phyloP scores from a whole-genome alignment of 2,113 vertebrate genomes.

The Oriolus oriolus region DNA sequence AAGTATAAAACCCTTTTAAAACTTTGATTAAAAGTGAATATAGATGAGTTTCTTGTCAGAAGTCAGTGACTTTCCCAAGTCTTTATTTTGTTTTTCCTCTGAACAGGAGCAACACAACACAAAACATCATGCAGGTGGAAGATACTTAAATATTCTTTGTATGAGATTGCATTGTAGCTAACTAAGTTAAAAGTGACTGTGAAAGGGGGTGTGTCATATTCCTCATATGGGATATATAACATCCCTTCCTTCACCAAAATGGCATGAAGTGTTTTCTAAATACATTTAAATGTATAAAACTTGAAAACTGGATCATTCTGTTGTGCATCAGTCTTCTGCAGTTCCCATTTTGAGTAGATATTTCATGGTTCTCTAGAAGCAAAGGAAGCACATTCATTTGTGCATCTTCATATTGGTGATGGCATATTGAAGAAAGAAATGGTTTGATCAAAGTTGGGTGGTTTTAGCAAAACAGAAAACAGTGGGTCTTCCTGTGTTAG shows the following conservation, averaged over 20 bases:
- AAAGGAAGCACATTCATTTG: background rate
- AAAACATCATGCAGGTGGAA: background rate
- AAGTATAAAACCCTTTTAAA: background rate
- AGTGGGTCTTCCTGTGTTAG: constrained; percentile 32
- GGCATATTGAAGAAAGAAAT: background rate
- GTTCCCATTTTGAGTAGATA: background rate
- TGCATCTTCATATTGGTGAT: background rate
- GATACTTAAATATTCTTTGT: background rate
- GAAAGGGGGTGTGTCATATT: background rate
- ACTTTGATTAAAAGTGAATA: background rate
- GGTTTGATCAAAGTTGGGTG: constrained; percentile 38
- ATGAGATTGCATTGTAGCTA: background rate
- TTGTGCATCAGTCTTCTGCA: background rate
- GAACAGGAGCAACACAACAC: background rate
- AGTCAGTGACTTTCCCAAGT: background rate
- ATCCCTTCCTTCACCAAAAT: background rate
- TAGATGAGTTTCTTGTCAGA: background rate
- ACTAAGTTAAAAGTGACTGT: background rate
- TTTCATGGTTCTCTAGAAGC: background rate
- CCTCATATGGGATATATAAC: background rate
- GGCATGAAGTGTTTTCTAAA: background rate
- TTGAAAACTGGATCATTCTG: background rate
- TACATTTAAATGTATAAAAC: background rate
- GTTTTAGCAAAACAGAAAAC: constrained; percentile 47
- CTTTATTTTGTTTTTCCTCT: background rate